Evolutionary conservation across 2,888 invertebrate species (phyloP), one percentile per base, ranked within the genome.

Genomic region (Nomada flava): DNA sequence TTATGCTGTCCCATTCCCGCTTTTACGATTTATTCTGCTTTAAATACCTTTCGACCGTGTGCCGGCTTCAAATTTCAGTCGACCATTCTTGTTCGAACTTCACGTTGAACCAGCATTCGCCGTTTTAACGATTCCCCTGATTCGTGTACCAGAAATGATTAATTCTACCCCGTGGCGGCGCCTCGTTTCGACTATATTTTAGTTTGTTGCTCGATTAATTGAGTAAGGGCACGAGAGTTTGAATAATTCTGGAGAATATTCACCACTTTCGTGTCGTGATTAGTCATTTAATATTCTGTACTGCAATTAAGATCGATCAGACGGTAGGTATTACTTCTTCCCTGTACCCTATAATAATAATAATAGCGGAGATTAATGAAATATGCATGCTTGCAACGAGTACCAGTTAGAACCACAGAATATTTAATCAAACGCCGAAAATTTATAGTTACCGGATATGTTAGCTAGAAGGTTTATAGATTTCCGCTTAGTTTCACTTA

Each of bases 1-100:
- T 81, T 55, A 26, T n/a, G 70, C 60, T 53, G 44, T 55, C 50
- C 74, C 60, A 26, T 70, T 74, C 70, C 15, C 55, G 60, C 55
- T 81, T 81, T 81, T 80, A 80, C 74, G 81, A 81, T 80, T 79
- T 81, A 81, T 81, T 60, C 65, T 29, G 64, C n/a, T 79, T 79
- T 81, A 81, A 79, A 81, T 80, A 81, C 64, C 55, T 26, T 74
- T 73, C 64, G 80, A 64, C 59, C 64, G 59, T 73, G 63, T 44
- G 67, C 63, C 72, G 23, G 80, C 55, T 79, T 80, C 80, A 36
- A 71, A 64, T 81, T 79, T 81, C 80, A 36, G 55, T 15, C 62
- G 71, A 47, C 52, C 67, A 23, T 69, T 69, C 63, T 52, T 47
- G 47, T 73, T 79, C 80, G 65, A 81, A 65, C 60, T 53, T 36